phyloP scores from a whole-genome alignment of 2,113 vertebrate genomes.

The Tylochromis polylepis region DNA sequence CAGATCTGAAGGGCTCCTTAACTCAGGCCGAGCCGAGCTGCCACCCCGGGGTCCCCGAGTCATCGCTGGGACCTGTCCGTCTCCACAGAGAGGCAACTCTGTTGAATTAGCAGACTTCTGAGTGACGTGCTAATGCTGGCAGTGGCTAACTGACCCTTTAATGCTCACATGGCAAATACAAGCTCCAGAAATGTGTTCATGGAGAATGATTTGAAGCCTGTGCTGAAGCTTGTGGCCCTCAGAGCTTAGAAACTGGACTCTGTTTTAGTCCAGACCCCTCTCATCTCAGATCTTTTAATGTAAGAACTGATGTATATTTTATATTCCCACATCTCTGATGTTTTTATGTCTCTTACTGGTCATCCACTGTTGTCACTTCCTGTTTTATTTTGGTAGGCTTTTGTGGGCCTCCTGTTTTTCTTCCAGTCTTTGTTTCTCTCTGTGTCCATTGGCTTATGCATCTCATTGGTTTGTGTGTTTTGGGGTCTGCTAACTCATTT shows the following conservation, averaged over 20 bases:
- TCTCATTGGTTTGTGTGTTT: background rate
- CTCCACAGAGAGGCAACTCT: constrained; percentile 65
- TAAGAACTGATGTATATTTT: too few relatives aligned
- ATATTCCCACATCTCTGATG: background rate
- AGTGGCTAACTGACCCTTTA: constrained; percentile 51
- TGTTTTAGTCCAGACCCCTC: background rate
- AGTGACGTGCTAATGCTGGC: constrained; percentile 77
- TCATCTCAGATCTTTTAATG: too few relatives aligned
- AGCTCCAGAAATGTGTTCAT: background rate
- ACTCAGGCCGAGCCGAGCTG: constrained; percentile 69
- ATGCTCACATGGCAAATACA: background rate
- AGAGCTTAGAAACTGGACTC: background rate
- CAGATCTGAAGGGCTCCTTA: constrained; percentile 75
- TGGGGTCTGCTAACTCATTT: background rate
- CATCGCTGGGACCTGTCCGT: constrained; percentile 77
- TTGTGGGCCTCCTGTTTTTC: background rate
- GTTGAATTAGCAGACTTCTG: constrained; percentile 85
- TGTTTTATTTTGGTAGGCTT: background rate
- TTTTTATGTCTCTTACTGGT: background rate
- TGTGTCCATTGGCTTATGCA: background rate
- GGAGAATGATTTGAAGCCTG: background rate
- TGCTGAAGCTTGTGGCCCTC: background rate
- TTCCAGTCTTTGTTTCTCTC: background rate
- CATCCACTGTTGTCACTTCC: background rate
- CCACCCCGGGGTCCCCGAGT: constrained; percentile 65